Evolutionary conservation across 2,888 invertebrate species (phyloP).

Genomic region (Watsonalla binaria): DNA sequence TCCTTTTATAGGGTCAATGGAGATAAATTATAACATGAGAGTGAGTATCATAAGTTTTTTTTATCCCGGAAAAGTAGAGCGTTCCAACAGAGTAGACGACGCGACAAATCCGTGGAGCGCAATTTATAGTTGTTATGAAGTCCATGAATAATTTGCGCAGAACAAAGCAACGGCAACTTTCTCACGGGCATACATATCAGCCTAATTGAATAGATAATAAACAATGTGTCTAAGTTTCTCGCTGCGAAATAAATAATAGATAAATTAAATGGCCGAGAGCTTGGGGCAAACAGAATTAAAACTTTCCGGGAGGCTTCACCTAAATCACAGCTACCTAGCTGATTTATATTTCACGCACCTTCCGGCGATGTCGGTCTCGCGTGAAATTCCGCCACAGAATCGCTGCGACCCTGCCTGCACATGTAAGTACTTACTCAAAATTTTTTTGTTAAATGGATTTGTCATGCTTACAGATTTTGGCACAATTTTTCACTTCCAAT

Average conservation of each 20-base stretch:
- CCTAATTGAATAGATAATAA: conserved; percentile 62
- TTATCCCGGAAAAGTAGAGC: too few relatives aligned
- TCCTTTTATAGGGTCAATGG: too few relatives aligned
- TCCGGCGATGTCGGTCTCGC: conserved; percentile 27
- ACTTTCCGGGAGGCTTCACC: conserved; percentile 62
- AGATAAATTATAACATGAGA: too few relatives aligned
- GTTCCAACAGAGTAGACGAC: too few relatives aligned
- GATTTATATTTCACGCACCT: conserved; percentile 72
- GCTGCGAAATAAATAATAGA: conserved; percentile 64
- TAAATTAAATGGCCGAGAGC: conserved; percentile 58
- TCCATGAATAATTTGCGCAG: too few relatives aligned
- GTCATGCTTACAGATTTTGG: conserved; percentile 11
- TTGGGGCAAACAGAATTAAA: conserved; percentile 65
- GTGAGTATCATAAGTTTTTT: too few relatives aligned
- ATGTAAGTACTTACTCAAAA: conserved; percentile 6
- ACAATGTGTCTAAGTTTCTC: conserved; percentile 54
- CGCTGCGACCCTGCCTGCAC: conserved; percentile 17
- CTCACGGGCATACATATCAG: conserved; percentile 16
- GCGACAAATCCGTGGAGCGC: too few relatives aligned
- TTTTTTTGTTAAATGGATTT: conserved; percentile 6
- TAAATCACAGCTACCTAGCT: conserved; percentile 57
- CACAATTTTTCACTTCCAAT: conserved; percentile 2
- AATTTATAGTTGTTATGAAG: too few relatives aligned
- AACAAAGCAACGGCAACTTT: neutral
- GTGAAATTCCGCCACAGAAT: conserved; percentile 16